Evolutionary conservation across 2,888 invertebrate species (phyloP), one percentile per base, ranked within the genome.

Genomic region (Megaustenia siamemsis): DNA sequence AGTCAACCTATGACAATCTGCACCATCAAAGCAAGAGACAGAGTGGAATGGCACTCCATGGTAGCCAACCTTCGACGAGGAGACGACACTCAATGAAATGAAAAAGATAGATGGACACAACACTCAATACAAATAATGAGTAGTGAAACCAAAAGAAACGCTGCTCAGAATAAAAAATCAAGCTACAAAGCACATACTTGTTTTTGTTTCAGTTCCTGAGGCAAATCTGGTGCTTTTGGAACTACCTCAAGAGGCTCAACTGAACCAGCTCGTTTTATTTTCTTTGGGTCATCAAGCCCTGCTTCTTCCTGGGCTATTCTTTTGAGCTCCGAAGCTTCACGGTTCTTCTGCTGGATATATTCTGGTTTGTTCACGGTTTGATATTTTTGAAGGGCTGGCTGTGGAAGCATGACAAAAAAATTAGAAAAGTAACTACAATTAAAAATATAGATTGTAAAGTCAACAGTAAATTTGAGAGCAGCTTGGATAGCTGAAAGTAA

Each of bases 351-450:
- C 66, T 93, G 93, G 71, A 93, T 93, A 83, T 89, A 93, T 43
- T 90, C 90, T 63, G 93, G 93, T 43, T 90, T 88, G 84, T 93
- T 93, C 66, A 88, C 83, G 40, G 90, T 90, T 85, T 94, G 93
- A 86, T 91, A 91, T 82, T 90, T 91, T 82, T 93, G 91, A 35
- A 94, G 89, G 73, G 90, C 89, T 35, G 93, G 93, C 93, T 93
- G 88, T 15, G 87, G 86, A 79, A 38, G 35, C 21, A 56, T 28
- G 21, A 15, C 5, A 10, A 40, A 35, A 79, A 63, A 18, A 4
- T 24, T 28, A 6, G 28, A 68, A 4, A 24, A 15, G 4, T 56
- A 56, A 24, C 24, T 56, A 24, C 21, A 56, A 56, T 21, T 24
- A 4, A 24, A 56, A 56, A n/a, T n/a, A n/a, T n/a, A n/a, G n/a